Conservation (phyloP, 1,140 invertebrate species). For the Orchestia grillus region DNA sequence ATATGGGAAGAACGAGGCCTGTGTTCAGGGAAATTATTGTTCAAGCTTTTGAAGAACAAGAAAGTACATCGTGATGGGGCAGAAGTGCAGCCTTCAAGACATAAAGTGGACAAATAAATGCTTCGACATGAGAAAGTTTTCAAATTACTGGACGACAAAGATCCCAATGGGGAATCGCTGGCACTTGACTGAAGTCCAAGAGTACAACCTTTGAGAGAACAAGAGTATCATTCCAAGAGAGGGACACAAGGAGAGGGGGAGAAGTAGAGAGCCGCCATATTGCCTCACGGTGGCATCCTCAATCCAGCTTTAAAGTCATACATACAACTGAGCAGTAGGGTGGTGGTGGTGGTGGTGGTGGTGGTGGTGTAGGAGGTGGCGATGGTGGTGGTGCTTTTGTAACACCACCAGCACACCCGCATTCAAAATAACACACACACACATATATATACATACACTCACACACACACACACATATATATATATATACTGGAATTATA, state of each 20-base stretch:
- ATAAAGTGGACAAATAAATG: not conserved
- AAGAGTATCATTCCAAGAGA: not conserved
- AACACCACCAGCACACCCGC: not conserved
- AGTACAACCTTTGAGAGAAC: not conserved
- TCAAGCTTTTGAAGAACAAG: no score
- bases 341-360: not conserved
- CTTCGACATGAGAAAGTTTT: not conserved
- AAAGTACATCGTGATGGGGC: not conserved
- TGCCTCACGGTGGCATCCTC: constrained; percentile 3
- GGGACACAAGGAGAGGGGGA: not conserved
- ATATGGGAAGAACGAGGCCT: no score
- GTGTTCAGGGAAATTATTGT: no score
- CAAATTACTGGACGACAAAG: not conserved
- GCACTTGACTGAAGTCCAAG: not conserved
- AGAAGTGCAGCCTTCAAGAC: not conserved
- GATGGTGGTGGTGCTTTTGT: not conserved
- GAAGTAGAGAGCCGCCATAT: constrained; percentile 62
- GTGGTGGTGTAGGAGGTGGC: not conserved
- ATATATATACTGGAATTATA: no score
- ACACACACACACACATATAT: no score
- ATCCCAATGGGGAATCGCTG: not conserved
- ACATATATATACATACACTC: no score
- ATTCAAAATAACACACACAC: not conserved
- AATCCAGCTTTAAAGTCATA: not conserved
- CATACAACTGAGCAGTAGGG: not conserved